phyloP scores from a whole-genome alignment of 2,888 invertebrate species.

The Drosophila dives region DNA sequence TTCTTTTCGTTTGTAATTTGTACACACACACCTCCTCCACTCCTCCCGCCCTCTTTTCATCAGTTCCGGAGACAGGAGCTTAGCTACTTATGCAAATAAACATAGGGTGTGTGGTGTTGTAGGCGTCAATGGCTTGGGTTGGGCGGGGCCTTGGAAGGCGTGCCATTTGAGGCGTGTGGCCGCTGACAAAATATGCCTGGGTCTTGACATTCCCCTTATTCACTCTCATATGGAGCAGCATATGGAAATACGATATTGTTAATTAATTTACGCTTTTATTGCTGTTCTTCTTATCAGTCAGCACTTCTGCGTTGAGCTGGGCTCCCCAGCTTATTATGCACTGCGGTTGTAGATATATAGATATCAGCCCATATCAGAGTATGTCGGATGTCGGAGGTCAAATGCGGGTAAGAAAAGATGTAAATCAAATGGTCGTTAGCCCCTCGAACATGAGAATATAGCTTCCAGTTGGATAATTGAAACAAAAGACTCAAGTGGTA shows the following conservation, averaged over 20 bases:
- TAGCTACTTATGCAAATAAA: slow-evolving; percentile 79
- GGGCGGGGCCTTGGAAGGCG: slow-evolving; percentile 1
- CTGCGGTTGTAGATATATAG: slow-evolving; percentile 23
- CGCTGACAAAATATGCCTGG: slow-evolving; percentile 19
- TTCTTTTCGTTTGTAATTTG: slow-evolving; percentile 64
- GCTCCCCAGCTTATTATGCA: slow-evolving; percentile 13
- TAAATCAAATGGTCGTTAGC: slow-evolving; percentile 66
- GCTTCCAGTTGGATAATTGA: neutral
- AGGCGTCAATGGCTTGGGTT: slow-evolving; percentile 41
- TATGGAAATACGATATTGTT: slow-evolving; percentile 76
- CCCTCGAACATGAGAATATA: slow-evolving; percentile 2
- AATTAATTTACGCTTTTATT: slow-evolving; percentile 77
- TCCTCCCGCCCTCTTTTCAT: neutral
- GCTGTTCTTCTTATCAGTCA: slow-evolving; percentile 43
- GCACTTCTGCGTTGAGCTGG: slow-evolving; percentile 42
- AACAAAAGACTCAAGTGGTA: neutral
- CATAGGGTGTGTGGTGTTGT: slow-evolving; percentile 52
- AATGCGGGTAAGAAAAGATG: slow-evolving; percentile 22
- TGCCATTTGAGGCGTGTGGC: slow-evolving; percentile 4
- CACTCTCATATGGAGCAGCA: slow-evolving; percentile 22
- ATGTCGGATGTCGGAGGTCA: slow-evolving; percentile 57
- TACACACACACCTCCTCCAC: slow-evolving; percentile 51
- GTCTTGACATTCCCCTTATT: slow-evolving; percentile 39
- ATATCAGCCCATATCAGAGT: slow-evolving; percentile 61
- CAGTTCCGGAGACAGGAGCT: slow-evolving; percentile 12